Evolutionary conservation across 2,113 vertebrate species (phyloP).

Genomic region (Apteryx mantelli): DNA sequence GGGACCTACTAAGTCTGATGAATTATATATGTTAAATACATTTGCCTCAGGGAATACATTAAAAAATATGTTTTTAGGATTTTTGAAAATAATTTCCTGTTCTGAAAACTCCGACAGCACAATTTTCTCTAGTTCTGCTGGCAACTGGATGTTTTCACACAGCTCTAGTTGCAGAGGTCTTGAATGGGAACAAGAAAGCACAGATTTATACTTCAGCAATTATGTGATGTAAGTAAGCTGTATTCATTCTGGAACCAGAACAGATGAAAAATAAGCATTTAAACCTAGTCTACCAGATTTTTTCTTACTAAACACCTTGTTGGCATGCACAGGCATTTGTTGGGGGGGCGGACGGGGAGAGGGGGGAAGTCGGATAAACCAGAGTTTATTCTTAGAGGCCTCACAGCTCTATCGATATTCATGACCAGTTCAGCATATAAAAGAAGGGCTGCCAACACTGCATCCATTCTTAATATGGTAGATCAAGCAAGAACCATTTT

Average conservation of each 20-base stretch:
- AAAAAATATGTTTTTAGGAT: neutral
- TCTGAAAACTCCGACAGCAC: neutral
- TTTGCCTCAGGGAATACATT: neutral
- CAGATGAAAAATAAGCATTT: neutral
- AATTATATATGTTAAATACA: slow-evolving; percentile 29
- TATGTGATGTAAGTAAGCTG: neutral
- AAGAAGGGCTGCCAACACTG: neutral
- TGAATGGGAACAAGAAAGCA: neutral
- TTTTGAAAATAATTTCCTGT: neutral
- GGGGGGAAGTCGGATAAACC: neutral
- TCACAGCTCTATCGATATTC: neutral
- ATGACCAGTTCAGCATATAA: neutral
- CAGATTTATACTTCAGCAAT: neutral
- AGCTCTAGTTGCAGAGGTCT: neutral
- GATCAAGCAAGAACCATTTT: neutral
- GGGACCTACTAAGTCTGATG: slow-evolving; percentile 3
- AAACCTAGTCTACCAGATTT: neutral
- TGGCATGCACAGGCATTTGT: neutral
- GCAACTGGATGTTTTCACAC: neutral
- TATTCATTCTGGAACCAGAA: neutral
- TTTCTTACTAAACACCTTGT: neutral
- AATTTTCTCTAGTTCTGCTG: neutral
- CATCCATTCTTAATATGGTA: neutral
- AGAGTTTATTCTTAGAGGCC: neutral
- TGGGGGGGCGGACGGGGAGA: neutral